Evolutionary conservation across 2,797 vertebrate genomes (phyloP).

Genomic region (Esox lucius): DNA sequence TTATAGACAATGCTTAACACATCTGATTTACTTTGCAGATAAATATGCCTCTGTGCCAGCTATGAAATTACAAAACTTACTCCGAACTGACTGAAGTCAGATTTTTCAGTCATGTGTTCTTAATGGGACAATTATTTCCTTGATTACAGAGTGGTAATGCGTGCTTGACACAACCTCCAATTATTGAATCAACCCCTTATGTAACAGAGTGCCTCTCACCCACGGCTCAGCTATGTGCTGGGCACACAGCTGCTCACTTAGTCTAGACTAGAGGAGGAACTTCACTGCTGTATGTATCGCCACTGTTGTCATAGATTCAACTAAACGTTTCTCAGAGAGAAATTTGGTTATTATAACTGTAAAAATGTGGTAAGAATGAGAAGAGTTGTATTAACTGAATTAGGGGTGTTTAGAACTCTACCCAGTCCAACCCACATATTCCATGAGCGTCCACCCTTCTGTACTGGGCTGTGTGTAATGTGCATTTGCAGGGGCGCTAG

Average conservation of each 20-base stretch:
- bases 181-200: constrained; percentile 57
- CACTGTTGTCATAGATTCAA: not conserved
- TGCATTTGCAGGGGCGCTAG: constrained; percentile 2
- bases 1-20: too few relatives aligned
- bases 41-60: constrained; percentile 1
- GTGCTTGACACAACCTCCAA: constrained; percentile 50
- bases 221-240: constrained; percentile 26
- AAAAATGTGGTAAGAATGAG: not conserved
- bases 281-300: not conserved
- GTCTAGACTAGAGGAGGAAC: not conserved
- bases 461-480: not conserved
- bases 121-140: constrained; percentile 45
- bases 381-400: not conserved
- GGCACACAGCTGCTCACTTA: not conserved
- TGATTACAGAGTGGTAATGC: constrained; percentile 61
- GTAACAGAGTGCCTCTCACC: constrained; percentile 33
- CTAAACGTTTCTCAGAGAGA: not conserved
- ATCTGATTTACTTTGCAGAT: not conserved
- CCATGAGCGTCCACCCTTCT: not conserved
- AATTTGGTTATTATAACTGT: not conserved
- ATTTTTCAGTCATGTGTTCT: constrained; percentile 36
- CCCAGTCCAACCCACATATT: not conserved
- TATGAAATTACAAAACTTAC: not conserved
- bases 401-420: not conserved
- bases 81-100: constrained; percentile 7